A percentile compares a stretch with the other conserved stretches of the same genome.
Conservation (phyloP, 1,140 invertebrate genomes). For the Pseudomyrmex cubaensis region DNA sequence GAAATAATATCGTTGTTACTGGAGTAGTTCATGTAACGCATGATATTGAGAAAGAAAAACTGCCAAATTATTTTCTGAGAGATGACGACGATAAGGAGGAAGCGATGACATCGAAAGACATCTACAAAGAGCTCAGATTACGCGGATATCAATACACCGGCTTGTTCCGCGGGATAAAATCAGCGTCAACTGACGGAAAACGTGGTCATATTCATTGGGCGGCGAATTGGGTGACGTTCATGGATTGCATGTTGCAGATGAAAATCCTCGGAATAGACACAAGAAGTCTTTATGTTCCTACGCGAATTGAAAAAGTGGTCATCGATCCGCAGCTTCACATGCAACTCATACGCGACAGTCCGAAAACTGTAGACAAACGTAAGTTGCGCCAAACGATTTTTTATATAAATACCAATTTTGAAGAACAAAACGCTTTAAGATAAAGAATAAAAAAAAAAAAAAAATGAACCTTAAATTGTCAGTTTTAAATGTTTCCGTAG, state of each 20-base stretch:
- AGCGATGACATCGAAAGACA: slow-evolving; percentile 88
- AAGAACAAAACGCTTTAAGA: no score
- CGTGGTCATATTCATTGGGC: slow-evolving; percentile 88
- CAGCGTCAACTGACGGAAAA: slow-evolving; percentile 83
- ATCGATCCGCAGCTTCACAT: slow-evolving; percentile 91
- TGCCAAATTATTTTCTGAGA: slow-evolving; percentile 39
- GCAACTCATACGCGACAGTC: slow-evolving; percentile 77
- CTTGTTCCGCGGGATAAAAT: slow-evolving; percentile 89
- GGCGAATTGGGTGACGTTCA: slow-evolving; percentile 96
- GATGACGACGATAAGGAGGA: slow-evolving; percentile 67
- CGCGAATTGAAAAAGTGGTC: slow-evolving; percentile 91
- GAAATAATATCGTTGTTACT: slow-evolving; percentile 91
- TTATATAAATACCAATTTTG: background rate
- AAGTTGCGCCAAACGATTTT: background rate
- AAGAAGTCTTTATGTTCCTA: slow-evolving; percentile 92
- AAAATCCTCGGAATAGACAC: slow-evolving; percentile 91
- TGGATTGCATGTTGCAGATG: slow-evolving; percentile 97
- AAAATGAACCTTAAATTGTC: no score
- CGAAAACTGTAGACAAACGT: slow-evolving; percentile 76
- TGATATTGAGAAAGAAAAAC: slow-evolving; percentile 78
- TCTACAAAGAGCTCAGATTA: slow-evolving; percentile 96
- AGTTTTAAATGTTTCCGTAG: slow-evolving; percentile 42
- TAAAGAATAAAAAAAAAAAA: no score
- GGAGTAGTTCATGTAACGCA: slow-evolving; percentile 88
- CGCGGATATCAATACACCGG: slow-evolving; percentile 96